phyloP scores from a whole-genome alignment of 2,797 vertebrate genomes.

The Okamejei kenojei region DNA sequence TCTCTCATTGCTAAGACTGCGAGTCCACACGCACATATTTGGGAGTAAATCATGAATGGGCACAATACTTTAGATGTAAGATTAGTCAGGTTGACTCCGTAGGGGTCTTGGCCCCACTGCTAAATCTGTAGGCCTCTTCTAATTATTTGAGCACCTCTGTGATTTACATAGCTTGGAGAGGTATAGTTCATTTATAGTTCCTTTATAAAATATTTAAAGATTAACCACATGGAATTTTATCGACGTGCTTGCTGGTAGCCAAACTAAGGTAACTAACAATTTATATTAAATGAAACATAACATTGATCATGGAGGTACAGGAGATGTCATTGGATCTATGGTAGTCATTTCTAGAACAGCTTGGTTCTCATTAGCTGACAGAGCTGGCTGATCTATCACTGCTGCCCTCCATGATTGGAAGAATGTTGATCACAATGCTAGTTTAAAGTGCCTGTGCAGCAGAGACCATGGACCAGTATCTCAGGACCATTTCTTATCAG shows the following conservation, averaged over 20 bases:
- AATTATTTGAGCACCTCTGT: background rate
- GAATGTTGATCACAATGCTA: background rate
- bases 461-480: background rate
- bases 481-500: background rate
- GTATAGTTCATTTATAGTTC: background rate
- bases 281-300: background rate
- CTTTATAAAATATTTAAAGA: background rate
- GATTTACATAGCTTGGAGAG: background rate
- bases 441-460: background rate
- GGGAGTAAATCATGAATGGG: background rate
- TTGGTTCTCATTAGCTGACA: too few species aligned
- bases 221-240: background rate
- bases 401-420: too few species aligned
- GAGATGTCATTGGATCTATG: background rate
- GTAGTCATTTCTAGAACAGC: too few species aligned
- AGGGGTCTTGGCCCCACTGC: background rate
- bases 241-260: background rate
- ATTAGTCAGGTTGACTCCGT: too few species aligned
- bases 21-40: background rate
- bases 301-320: too few species aligned
- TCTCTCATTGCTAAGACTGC: background rate
- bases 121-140: background rate
- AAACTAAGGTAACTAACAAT: background rate
- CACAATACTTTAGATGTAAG: background rate
- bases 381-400: too few species aligned